Evolutionary conservation across 2,113 vertebrate genomes (phyloP).

Genomic region (Acanthisitta chloris): DNA sequence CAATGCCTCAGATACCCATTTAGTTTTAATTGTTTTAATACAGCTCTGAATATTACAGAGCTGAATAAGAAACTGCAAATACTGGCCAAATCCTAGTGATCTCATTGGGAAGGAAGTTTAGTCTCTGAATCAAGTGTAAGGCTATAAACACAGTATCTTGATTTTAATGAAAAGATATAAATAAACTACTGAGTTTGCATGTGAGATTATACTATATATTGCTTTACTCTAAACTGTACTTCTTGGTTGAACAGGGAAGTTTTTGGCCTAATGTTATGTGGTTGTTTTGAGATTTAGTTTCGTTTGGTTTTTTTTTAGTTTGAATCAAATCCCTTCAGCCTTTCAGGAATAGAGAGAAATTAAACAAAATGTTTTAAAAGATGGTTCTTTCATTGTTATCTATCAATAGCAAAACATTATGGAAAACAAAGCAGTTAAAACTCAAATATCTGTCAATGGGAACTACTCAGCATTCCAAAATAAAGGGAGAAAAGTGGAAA

Average conservation of each 20-base stretch:
- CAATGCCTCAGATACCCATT: not conserved
- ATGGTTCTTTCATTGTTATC: not conserved
- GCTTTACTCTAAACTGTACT: not conserved
- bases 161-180: not conserved
- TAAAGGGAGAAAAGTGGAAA: not conserved
- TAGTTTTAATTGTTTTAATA: not conserved
- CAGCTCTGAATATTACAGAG: not conserved
- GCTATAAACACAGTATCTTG: not conserved
- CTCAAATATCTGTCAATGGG: not conserved
- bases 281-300: no score
- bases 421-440: rapidly evolving
- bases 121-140: not conserved
- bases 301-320: not conserved
- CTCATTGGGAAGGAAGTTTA: not conserved
- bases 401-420: not conserved
- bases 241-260: not conserved
- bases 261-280: not conserved
- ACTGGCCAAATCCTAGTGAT: not conserved
- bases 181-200: not conserved
- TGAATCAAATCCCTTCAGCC: not conserved
- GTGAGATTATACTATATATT: rapidly evolving
- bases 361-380: not conserved
- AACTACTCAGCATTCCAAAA: not conserved
- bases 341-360: not conserved
- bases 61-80: not conserved